Base-by-base conservation (phyloP, 2,888 invertebrate genomes). In the Polietes domitor region DNA sequence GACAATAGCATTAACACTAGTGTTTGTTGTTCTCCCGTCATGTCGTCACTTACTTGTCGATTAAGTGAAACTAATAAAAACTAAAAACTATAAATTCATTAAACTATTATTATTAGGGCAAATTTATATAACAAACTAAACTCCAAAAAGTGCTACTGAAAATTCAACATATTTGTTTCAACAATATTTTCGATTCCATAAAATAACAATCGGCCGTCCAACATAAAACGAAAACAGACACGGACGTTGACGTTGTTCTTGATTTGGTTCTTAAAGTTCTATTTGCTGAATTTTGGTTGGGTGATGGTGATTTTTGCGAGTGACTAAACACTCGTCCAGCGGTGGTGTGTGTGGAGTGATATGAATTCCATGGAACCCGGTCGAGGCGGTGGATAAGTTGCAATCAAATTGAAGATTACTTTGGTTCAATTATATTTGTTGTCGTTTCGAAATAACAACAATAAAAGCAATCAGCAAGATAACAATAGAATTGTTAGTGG, bases 401-500 rank as follows among this genome's bases (percentile, higher is more conserved):
- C n/a, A 32, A 24, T 24, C n/a, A 55, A 63, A 72, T 3, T 47
- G 24, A 71, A 75, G 21, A 65, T 61, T 43, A 47, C 7, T 47
- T 74, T n/a, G 41, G 71, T 73, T 53, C 63, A 63, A 47, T 53
- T 75, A 74, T 65, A 17, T n/a, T n/a, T n/a, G n/a, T n/a, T n/a
- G n/a, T n/a, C n/a, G 32, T n/a, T 72, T 63, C 58, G 7, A 50
- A 47, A 73, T 15, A 55, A 55, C 28, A 71, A 71, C 47, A 75
- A 71, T 50, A 63, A 76, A 10, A 47, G 70, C 53, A 72, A 76
- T 73, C 58, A 70, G 65, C 19, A 65, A 76, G 79, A 77, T 79
- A 82, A 74, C 32, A 72, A 75, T 53, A 24, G 21, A 55, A 55
- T 55, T 55, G 7, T 32, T 32, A 6, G 4, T 55, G 58, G 58